A percentile compares a stretch with the other conserved stretches of the same genome.
Conservation (phyloP, 2,797 vertebrate genomes). For the Betta splendens region DNA sequence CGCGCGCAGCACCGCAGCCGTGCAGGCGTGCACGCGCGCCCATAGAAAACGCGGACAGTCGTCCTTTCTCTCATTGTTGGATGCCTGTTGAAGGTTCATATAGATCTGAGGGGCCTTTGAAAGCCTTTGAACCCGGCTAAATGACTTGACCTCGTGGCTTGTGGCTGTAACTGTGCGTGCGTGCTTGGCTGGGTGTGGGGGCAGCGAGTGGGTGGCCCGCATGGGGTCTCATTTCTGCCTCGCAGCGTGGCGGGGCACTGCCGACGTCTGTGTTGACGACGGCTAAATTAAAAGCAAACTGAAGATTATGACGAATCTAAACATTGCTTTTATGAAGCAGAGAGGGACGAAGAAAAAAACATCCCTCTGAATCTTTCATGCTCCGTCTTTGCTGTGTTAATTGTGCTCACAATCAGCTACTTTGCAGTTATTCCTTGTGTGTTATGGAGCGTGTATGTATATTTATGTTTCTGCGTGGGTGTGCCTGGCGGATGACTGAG, state of each 20-base stretch:
- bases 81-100: constrained; percentile 85
- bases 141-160: constrained; percentile 92
- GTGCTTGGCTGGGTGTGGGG: constrained; percentile 26
- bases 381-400: constrained; percentile 76
- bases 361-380: constrained; percentile 70
- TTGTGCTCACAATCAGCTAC: constrained; percentile 75
- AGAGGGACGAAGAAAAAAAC: constrained; percentile 61
- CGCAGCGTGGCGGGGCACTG: constrained; percentile 60
- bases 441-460: constrained; percentile 54
- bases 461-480: constrained; percentile 58
- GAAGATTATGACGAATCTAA: constrained; percentile 78
- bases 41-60: constrained; percentile 57
- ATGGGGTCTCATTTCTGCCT: constrained; percentile 73
- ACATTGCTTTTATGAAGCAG: constrained; percentile 74
- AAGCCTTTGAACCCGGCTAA: constrained; percentile 96
- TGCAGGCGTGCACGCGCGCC: constrained; percentile 13
- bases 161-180: constrained; percentile 55
- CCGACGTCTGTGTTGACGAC: constrained; percentile 72
- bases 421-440: constrained; percentile 67
- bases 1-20: neutral
- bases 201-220: constrained; percentile 73
- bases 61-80: constrained; percentile 61
- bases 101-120: constrained; percentile 93
- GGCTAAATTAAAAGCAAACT: constrained; percentile 79
- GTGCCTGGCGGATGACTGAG: constrained; percentile 40